A percentile compares a stretch with the other conserved stretches of the same genome.
Conservation (phyloP, 2,113 vertebrate genomes). For the Tor tambroides region DNA sequence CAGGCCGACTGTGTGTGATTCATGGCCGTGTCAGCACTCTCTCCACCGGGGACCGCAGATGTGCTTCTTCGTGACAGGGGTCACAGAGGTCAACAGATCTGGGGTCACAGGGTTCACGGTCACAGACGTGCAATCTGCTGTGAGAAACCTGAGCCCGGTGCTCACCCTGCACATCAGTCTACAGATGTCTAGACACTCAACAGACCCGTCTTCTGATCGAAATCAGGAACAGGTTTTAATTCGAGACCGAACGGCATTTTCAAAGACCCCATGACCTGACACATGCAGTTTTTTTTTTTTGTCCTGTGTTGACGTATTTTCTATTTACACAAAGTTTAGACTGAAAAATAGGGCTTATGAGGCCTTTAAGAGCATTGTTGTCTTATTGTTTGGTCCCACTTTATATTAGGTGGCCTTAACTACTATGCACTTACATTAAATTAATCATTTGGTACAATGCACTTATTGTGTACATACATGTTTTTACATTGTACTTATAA, state of each 20-base stretch:
- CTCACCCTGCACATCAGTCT: conserved; percentile 9
- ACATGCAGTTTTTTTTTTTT: background rate
- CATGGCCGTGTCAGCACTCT: conserved; percentile 49
- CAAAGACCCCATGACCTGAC: background rate
- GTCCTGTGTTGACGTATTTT: background rate
- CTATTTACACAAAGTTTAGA: background rate
- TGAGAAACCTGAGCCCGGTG: conserved; percentile 48
- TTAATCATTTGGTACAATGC: too few relatives aligned
- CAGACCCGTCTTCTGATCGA: background rate
- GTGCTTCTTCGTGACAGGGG: conserved; percentile 29
- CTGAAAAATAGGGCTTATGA: background rate
- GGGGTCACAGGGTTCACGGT: conserved; percentile 47
- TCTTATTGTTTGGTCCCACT: too few relatives aligned
- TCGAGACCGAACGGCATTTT: background rate
- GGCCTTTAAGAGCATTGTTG: background rate
- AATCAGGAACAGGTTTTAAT: background rate
- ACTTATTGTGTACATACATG: too few relatives aligned
- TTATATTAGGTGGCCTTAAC: too few relatives aligned
- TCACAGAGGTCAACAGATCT: conserved; percentile 47
- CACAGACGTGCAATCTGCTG: conserved; percentile 31
- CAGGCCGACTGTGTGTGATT: conserved; percentile 39
- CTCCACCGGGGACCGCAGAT: conserved; percentile 28
- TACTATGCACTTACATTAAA: too few relatives aligned
- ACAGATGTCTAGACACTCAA: conserved; percentile 46
- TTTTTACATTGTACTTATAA: too few relatives aligned